Evolutionary conservation across 2,888 invertebrate genomes (phyloP), one percentile per base, ranked within the genome.

Genomic region (Dastarcus helophoroides): DNA sequence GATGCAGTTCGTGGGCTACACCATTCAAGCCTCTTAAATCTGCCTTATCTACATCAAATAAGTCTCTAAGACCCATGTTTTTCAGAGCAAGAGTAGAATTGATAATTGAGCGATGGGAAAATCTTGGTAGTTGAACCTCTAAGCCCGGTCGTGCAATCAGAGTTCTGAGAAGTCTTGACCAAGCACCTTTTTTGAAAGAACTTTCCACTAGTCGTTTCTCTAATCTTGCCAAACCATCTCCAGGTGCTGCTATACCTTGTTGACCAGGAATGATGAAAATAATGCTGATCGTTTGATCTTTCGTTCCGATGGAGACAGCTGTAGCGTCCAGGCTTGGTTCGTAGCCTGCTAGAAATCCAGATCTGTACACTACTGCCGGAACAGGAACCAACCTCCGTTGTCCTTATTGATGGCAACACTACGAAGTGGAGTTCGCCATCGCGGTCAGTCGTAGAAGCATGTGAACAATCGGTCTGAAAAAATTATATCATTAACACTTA

Each of bases 361-460:
- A 66, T 41, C 75, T 72, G 63, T 78, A 86, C 0, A 86, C 78
- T 0, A 78, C 81, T 0, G 88, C 85, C 0, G 88, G 88, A 3
- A 89, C 79, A 1, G 85, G 85, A 1, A 89, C 76, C 3, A 89
- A 63, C 26, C 86, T 73, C 15, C 83, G 69, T 54, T 84, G 83
- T n/a, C 13, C 84, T 70, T 2, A 83, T 76, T 4, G 78, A 79
- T 0, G 82, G 86, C 22, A 79, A 75, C 1, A 83, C 84, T 15
- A 83, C 84, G 58, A 85, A 88, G 58, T 84, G 85, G 69, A 85
- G 73, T 61, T 88, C 86, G 0, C 85, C 85, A 47, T 86, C 85
- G 28, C 85, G 69, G 13, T 83, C 83, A 21, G 75, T 73, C 0
- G 76, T 76, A 1, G 83, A 81, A 2, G 77, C 79, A 14, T 66